Conservation (phyloP, 2,888 invertebrate species). For the Dusona sp. region DNA sequence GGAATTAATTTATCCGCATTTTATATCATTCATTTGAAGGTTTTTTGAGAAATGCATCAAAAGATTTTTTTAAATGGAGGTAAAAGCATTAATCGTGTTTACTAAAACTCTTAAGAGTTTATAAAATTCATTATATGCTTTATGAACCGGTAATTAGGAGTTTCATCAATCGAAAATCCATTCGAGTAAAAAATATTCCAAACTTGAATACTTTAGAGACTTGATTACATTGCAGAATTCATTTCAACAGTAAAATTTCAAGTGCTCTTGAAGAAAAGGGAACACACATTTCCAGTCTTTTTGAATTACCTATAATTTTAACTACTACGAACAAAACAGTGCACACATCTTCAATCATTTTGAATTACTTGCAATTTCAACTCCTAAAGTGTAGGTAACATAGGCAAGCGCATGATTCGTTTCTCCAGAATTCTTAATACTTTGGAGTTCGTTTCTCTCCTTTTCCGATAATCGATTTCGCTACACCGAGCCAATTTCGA, state of each 20-base stretch:
- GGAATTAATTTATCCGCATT: not conserved
- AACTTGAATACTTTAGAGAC: not conserved
- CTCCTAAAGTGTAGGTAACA: not conserved
- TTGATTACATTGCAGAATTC: not conserved
- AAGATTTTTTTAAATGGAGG: not conserved
- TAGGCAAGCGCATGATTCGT: conserved; percentile 10
- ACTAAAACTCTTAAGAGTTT: not conserved
- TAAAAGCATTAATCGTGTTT: not conserved
- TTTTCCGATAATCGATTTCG: conserved; percentile 60
- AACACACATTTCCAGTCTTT: conserved; percentile 1
- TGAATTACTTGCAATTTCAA: conserved; percentile 12
- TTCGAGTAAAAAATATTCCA: not conserved
- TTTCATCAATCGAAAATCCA: not conserved
- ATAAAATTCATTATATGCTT: not conserved
- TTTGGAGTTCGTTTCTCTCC: conserved; percentile 22
- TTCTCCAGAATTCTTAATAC: conserved; percentile 1
- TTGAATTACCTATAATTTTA: conserved; percentile 14
- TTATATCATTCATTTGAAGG: too few species aligned
- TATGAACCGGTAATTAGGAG: not conserved
- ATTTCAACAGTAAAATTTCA: conserved; percentile 4
- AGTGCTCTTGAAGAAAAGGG: not conserved
- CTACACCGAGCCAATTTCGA: conserved; percentile 23
- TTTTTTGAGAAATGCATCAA: not conserved
- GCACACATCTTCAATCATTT: conserved; percentile 7
- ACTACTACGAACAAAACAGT: not conserved